Percentiles rank a stretch among this genome's conserved stretches.
Evolutionary conservation across 2,797 vertebrate species (phyloP).

Genomic region (Paramormyrops hopkinsi): DNA sequence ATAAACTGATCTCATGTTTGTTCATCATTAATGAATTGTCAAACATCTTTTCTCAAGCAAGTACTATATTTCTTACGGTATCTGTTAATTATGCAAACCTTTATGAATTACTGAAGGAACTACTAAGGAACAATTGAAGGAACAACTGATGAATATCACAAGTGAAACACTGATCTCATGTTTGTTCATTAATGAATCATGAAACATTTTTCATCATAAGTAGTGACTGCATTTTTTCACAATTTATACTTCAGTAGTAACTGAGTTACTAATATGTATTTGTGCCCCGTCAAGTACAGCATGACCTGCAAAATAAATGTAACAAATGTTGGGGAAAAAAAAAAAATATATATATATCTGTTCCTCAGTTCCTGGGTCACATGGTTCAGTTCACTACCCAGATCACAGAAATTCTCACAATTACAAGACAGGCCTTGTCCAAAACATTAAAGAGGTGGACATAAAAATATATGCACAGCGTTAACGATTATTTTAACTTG

Average conservation of each 20-base stretch:
- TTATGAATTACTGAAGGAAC: not conserved
- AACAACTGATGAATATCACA: not conserved
- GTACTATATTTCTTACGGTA: not conserved
- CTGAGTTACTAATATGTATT: too few relatives aligned
- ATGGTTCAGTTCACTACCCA: not conserved
- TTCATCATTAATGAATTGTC: not conserved
- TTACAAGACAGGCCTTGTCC: not conserved
- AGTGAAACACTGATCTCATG: not conserved
- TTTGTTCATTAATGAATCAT: too few relatives aligned
- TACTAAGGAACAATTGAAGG: too few relatives aligned
- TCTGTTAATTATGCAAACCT: not conserved
- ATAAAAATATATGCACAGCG: not conserved
- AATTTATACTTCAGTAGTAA: too few relatives aligned
- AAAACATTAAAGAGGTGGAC: not conserved
- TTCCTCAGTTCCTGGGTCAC: not conserved
- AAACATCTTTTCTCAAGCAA: not conserved
- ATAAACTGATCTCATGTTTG: not conserved
- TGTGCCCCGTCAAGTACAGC: too few relatives aligned
- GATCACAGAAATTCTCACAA: not conserved
- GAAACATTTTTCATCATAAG: too few relatives aligned
- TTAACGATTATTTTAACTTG: not conserved
- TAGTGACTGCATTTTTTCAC: too few relatives aligned
- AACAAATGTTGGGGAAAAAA: not conserved
- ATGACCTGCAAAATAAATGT: not conserved
- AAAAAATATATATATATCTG: too few relatives aligned